Percentiles rank a stretch among this genome's conserved stretches.
Evolutionary conservation across 2,113 vertebrate species (phyloP).

Genomic region (Notiomystis cincta): DNA sequence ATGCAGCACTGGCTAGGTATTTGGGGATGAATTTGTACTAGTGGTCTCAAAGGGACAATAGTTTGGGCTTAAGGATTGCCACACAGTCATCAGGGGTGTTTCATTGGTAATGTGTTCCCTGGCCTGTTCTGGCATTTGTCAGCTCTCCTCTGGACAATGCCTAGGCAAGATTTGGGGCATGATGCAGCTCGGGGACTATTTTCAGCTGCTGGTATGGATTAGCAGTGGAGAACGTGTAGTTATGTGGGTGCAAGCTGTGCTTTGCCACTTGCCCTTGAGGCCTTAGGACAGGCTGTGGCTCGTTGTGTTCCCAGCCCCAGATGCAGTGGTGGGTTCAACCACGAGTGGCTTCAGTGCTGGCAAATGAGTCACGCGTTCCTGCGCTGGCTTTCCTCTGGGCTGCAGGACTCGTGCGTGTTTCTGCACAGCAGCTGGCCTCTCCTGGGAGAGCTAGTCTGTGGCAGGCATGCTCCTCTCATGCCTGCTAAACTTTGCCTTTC

Average conservation of each 20-base stretch:
- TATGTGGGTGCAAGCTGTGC: background rate
- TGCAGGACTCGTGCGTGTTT: accelerated
- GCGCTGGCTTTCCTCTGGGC: background rate
- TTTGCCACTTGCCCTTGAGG: background rate
- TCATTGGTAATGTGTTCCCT: accelerated
- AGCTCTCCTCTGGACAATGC: background rate
- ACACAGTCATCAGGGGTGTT: background rate
- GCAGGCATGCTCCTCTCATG: background rate
- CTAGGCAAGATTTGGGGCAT: background rate
- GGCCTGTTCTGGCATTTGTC: background rate
- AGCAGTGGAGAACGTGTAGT: background rate
- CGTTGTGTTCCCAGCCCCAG: background rate
- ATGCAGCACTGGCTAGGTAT: background rate
- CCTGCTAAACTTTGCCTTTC: background rate
- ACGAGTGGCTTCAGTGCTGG: background rate
- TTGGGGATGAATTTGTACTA: background rate
- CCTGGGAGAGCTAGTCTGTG: background rate
- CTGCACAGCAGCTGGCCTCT: background rate
- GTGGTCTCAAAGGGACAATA: background rate
- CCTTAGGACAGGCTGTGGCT: background rate
- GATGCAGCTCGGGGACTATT: background rate
- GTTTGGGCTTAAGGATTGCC: background rate
- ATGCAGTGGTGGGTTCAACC: background rate
- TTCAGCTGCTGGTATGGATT: background rate
- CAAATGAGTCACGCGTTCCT: background rate